phyloP scores from a whole-genome alignment of 2,888 invertebrate species.

The Cheilosia scutellata region DNA sequence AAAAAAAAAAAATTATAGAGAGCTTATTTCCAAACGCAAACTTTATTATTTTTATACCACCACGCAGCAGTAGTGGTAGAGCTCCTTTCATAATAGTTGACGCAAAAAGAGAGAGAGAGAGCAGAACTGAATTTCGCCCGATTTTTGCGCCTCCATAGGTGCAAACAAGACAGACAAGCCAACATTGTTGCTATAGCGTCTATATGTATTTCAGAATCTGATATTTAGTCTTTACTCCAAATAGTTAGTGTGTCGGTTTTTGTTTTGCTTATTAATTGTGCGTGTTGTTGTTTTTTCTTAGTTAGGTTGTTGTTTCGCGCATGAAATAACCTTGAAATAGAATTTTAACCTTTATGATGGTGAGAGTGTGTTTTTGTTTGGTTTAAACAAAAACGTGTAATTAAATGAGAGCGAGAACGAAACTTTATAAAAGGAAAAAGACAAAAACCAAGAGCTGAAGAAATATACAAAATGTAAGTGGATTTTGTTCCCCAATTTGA shows the following conservation, averaged over 20 bases:
- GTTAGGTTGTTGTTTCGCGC: slow-evolving; percentile 62
- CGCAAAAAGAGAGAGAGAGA: slow-evolving; percentile 18
- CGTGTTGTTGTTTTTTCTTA: slow-evolving; percentile 41
- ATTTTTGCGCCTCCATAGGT: slow-evolving; percentile 8
- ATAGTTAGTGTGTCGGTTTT: slow-evolving; percentile 48
- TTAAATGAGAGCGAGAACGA: slow-evolving; percentile 63
- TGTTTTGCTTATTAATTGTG: slow-evolving; percentile 58
- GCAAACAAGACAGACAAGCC: slow-evolving; percentile 21
- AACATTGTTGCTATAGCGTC: slow-evolving; percentile 6
- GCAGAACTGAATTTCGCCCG: not conserved
- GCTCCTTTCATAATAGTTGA: slow-evolving; percentile 6
- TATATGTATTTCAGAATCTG: slow-evolving; percentile 47
- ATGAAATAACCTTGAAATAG: slow-evolving; percentile 73
- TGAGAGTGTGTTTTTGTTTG: slow-evolving; percentile 49
- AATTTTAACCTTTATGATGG: slow-evolving; percentile 72
- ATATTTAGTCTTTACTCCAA: slow-evolving; percentile 35
- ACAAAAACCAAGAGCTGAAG: slow-evolving; percentile 27
- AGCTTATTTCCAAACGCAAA: slow-evolving; percentile 10
- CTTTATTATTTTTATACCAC: slow-evolving; percentile 18
- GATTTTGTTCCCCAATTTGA: slow-evolving; percentile 19
- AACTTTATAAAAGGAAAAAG: slow-evolving; percentile 27
- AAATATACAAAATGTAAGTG: slow-evolving; percentile 13
- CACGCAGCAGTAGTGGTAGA: slow-evolving; percentile 21
- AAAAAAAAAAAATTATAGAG: slow-evolving; percentile 29
- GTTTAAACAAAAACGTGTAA: slow-evolving; percentile 57